These are phyloP conservation scores for Rhagonycha fulva DNA, from an alignment of 2,888 invertebrate species.

Conservation along the genomic window DNA sequence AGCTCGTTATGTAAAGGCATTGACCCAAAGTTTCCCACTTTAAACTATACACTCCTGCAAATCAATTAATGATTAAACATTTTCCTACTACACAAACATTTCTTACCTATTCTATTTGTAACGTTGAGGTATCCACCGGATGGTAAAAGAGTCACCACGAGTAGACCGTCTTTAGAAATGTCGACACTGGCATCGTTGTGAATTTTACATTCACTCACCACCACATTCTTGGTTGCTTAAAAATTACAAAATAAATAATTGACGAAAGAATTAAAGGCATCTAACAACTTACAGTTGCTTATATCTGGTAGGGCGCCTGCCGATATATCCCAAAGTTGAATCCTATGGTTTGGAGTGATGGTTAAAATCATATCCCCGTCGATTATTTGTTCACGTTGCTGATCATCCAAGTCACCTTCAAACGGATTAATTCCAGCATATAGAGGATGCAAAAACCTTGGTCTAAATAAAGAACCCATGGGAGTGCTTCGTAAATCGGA, in stretches of 20 bases:
- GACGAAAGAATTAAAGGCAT: neutral
- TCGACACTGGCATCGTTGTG: conserved; percentile 88
- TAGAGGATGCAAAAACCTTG: conserved; percentile 54
- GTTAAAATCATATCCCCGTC: conserved; percentile 57
- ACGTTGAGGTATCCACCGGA: conserved; percentile 69
- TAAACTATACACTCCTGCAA: conserved; percentile 76
- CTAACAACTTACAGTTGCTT: conserved; percentile 64
- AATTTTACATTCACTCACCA: conserved; percentile 80
- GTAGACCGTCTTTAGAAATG: conserved; percentile 77
- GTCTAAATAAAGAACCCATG: conserved; percentile 46
- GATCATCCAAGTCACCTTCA: conserved; percentile 52
- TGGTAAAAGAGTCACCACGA: conserved; percentile 77
- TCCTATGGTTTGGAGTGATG: conserved; percentile 73
- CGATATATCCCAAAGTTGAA: conserved; percentile 85
- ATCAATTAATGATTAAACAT: neutral
- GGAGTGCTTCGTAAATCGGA: conserved; percentile 44
- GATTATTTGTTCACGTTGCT: conserved; percentile 49
- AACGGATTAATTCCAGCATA: conserved; percentile 57
- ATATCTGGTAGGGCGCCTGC: conserved; percentile 73
- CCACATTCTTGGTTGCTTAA: conserved; percentile 72
- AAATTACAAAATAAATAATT: neutral
- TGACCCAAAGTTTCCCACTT: conserved; percentile 75
- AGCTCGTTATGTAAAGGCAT: conserved; percentile 75
- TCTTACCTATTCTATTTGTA: conserved; percentile 73
- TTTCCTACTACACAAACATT: neutral